Evolutionary conservation across 2,113 vertebrate genomes (phyloP), one percentile per base, ranked within the genome.

Genomic region (Phrynosoma platyrhinos): DNA sequence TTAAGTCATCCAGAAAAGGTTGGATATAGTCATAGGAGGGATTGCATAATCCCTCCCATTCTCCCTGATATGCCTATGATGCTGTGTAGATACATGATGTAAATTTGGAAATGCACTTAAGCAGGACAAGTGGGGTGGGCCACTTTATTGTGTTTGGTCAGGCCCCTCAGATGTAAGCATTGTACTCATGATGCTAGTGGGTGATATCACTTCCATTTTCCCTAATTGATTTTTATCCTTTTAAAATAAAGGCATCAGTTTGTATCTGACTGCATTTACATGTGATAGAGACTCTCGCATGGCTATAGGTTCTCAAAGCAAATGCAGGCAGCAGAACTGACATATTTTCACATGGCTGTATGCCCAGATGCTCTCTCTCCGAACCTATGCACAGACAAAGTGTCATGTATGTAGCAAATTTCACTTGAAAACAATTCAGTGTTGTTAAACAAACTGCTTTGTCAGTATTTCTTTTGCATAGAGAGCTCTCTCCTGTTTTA

Each of bases 401-500:
- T 36, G 5, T 74, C 16, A 36, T 36, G 71, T 74, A 74, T 74
- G 71, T 18, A 36, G 71, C 71, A 25, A 20, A 25, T 77, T 77
- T 77, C 40, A 25, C 75, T 47, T 47, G 23, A 9, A 77, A 77
- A 23, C 36, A 76, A 40, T 40, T 47, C 23, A 77, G 3, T 52
- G 21, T 47, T 47, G 75, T 77, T 42, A 27, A 23, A 25, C 25
- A 9, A 77, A 77, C 10, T 32, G 72, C 16, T 74, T 36, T 36
- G 72, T 40, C 14, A 40, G 16, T 74, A 36, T 5, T 21, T 52
- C 16, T 36, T 75, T 42, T 10, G 47, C 40, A 25, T 9, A 77
- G 42, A 53, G 27, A 53, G 10, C 52, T 47, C 25, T 9, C 87
- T 8, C 42, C 84, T 87, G n/a, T 89, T 86, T 89, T 84, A 86